Evolutionary conservation across 1,140 invertebrate genomes (phyloP), one percentile per base, ranked within the genome.

Genomic region (Diachasma alloeum): DNA sequence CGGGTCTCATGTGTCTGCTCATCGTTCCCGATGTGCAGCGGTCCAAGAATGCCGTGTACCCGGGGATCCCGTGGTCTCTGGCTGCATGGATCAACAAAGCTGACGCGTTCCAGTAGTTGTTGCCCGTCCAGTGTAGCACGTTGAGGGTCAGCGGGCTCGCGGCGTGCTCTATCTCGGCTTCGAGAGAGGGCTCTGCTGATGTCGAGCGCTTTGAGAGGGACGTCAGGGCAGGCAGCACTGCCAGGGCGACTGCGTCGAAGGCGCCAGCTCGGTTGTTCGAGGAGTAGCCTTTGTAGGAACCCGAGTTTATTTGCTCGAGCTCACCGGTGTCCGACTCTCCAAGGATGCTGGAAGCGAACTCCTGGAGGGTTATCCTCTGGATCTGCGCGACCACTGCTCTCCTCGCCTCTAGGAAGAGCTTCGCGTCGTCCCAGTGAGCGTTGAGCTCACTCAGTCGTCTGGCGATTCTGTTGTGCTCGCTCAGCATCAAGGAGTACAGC

Each of bases 31-130:
- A 87, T 76, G 86, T 93, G 85, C 97, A 99, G 42, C 94, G 88
- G 31, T 92, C 87, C 11, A 97, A 78, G 79, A 93, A 96, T 31
- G 94, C 90, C 0, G 94, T 90, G 84, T 99, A 99, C 0, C 95
- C 92, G 0, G 97, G 93, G 26, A 99, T 88, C 0, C 97, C 98
- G 84, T 99, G 97, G 88, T 99, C 98, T 59, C 98, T 91, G 0
- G 94, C 96, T 83, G 94, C 86, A 72, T 94, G 93, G 15, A 94
- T 85, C 71, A 92, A 86, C 79, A 92, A 79, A 74, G 91, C 84
- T 83, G 89, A 79, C 81, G 91, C 90, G 83, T 93, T 89, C 91
- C 91, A 76, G 10, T 59, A 44, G 39, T 53, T 39, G 0, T 39
- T 31, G 10, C 24, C 53, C 1, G 9, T 53, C 17, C 46, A 91